Conservation (phyloP, 2,113 vertebrate species). For the Cyprinodon brontotheroides region DNA sequence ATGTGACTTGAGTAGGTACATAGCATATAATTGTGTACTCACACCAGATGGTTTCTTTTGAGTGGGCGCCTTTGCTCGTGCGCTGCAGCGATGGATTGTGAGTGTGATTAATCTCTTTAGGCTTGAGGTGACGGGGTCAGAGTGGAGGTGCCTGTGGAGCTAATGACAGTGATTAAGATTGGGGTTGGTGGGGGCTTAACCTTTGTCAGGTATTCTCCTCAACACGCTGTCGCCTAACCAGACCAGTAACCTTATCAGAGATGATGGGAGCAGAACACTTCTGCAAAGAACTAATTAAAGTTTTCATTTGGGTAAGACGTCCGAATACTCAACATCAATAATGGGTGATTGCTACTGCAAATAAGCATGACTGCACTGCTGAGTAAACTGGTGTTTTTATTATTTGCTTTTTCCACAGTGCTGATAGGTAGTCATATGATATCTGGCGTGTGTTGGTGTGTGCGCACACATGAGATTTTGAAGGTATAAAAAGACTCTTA, state of each 20-base stretch:
- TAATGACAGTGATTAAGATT: slow-evolving; percentile 62
- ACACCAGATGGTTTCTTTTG: background rate
- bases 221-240: slow-evolving; percentile 34
- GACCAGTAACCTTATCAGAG: slow-evolving; percentile 50
- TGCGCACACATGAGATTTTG: background rate
- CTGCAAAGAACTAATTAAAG: slow-evolving; percentile 9
- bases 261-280: slow-evolving; percentile 1
- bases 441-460: background rate
- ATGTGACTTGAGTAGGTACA: background rate
- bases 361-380: background rate
- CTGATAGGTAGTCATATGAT: background rate
- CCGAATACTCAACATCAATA: background rate
- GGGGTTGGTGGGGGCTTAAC: slow-evolving; percentile 48
- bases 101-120: slow-evolving; percentile 58
- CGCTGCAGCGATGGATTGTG: background rate
- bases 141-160: slow-evolving; percentile 47
- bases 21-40: background rate
- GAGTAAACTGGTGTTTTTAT: slow-evolving; percentile 7
- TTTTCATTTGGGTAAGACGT: background rate
- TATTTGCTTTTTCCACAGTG: background rate
- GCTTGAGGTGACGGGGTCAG: slow-evolving; percentile 51
- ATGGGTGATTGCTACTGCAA: background rate
- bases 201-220: slow-evolving; percentile 41
- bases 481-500: background rate
- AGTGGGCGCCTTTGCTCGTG: background rate